Evolutionary conservation across 2,888 invertebrate species (phyloP).

Genomic region (Eilema griseolum): DNA sequence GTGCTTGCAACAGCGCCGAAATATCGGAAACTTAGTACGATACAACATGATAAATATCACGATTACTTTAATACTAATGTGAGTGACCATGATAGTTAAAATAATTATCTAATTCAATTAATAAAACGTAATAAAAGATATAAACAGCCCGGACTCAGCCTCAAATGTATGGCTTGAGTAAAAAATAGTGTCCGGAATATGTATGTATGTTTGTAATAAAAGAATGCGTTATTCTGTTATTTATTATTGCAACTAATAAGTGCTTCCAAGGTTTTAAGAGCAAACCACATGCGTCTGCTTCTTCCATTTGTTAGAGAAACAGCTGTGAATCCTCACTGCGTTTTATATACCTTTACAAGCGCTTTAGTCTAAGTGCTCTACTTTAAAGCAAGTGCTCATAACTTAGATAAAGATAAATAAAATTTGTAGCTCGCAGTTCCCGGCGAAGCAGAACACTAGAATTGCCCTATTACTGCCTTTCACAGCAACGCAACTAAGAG

Average conservation of each 20-base stretch:
- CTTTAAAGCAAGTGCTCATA: background rate
- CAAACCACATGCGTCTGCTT: background rate
- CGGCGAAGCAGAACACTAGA: background rate
- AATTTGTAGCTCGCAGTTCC: background rate
- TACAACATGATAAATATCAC: too few relatives aligned
- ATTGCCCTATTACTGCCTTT: background rate
- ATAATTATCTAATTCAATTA: too few relatives aligned
- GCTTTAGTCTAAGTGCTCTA: background rate
- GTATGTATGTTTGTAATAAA: too few relatives aligned
- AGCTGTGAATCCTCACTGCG: background rate
- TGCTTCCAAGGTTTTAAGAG: background rate
- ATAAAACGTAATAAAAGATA: too few relatives aligned
- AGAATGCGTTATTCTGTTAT: background rate
- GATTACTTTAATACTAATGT: too few relatives aligned
- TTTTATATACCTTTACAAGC: constrained; percentile 4
- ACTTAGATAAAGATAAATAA: background rate
- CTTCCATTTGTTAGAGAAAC: background rate
- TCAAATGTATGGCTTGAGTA: too few relatives aligned
- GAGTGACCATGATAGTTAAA: too few relatives aligned
- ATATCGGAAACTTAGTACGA: too few relatives aligned
- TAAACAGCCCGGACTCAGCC: too few relatives aligned
- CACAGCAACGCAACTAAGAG: too few relatives aligned
- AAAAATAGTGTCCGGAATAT: too few relatives aligned
- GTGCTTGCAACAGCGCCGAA: too few relatives aligned
- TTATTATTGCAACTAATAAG: constrained; percentile 4